These are phyloP conservation scores for Neoascia interrupta DNA, from an alignment of 2,888 invertebrate species.

Conservation along the genomic window DNA sequence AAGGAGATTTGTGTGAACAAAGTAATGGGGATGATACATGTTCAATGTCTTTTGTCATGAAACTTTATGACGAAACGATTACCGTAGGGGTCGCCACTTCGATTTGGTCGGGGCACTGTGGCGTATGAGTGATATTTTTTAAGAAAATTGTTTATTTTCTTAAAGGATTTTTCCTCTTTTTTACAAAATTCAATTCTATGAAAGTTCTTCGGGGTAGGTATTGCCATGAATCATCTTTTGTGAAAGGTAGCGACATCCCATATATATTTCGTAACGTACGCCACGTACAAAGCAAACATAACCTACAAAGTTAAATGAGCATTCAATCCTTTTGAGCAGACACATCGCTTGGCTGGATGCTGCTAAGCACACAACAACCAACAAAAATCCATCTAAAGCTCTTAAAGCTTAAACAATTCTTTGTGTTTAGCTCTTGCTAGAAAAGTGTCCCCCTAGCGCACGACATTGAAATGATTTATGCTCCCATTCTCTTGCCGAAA, in stretches of 20 bases:
- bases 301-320: constrained; percentile 24
- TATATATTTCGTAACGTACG: not conserved
- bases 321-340: constrained; percentile 25
- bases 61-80: constrained; percentile 8
- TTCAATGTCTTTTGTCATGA: not conserved
- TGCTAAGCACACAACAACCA: not conserved
- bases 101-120: not conserved
- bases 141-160: no score
- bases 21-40: constrained; percentile 10
- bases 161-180: no score
- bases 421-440: not conserved
- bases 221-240: not conserved
- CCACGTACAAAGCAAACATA: not conserved
- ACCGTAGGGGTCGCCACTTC: not conserved
- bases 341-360: constrained; percentile 6
- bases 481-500: constrained; percentile 1
- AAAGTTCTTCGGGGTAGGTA: no score
- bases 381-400: not conserved
- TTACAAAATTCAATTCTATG: no score
- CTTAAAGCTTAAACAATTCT: constrained; percentile 9
- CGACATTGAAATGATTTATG: constrained; percentile 44
- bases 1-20: constrained; percentile 3
- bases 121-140: constrained; percentile 21
- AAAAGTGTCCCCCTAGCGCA: not conserved
- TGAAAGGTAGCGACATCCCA: not conserved